These are phyloP conservation scores for Gallinago jamesoni DNA, from an alignment of 2,113 vertebrate species.

Conservation along the genomic window DNA sequence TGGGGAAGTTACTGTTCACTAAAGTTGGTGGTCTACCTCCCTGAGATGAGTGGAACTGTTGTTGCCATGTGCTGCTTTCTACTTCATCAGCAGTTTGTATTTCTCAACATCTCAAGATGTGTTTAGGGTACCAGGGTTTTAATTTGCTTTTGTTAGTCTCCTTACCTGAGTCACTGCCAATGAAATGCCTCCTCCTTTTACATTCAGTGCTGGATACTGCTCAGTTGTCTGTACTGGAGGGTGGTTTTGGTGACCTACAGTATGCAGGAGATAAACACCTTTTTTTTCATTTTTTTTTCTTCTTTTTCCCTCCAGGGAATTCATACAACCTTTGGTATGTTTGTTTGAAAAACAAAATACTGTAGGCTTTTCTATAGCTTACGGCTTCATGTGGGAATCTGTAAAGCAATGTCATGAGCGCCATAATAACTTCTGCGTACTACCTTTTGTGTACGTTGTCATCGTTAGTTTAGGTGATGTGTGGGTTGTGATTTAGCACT, in stretches of 20 bases:
- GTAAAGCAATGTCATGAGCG: background rate
- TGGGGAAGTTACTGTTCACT: rapidly evolving
- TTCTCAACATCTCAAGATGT: background rate
- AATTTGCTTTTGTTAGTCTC: background rate
- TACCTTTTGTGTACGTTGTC: background rate
- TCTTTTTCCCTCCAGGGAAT: no score
- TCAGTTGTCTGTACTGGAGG: background rate
- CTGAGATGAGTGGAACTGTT: background rate
- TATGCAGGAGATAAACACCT: background rate
- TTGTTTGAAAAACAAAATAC: background rate
- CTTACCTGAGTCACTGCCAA: background rate
- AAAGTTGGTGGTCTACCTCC: background rate
- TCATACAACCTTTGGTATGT: background rate
- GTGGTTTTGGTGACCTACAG: background rate
- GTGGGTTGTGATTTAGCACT: background rate
- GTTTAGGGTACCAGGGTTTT: background rate
- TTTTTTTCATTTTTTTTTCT: no score
- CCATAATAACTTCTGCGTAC: rapidly evolving
- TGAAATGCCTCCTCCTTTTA: background rate
- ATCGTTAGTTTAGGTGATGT: background rate
- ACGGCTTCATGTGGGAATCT: background rate
- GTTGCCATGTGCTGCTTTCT: background rate
- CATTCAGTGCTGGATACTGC: background rate
- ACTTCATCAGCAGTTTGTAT: background rate
- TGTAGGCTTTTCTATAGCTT: background rate